These are phyloP conservation scores for Nebria brevicollis DNA, from an alignment of 2,888 invertebrate species.

Conservation along the genomic window DNA sequence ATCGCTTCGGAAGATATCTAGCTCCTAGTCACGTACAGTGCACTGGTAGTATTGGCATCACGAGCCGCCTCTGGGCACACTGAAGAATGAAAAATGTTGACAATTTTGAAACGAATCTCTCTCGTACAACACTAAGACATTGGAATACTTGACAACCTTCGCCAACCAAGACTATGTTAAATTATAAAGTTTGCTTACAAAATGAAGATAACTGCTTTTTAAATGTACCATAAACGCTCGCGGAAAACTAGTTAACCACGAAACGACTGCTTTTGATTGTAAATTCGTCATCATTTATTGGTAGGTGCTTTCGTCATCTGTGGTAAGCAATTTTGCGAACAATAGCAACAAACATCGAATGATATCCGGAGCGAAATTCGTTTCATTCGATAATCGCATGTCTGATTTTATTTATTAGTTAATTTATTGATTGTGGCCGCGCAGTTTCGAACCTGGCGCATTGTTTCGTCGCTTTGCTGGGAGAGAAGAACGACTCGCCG, in stretches of 20 bases:
- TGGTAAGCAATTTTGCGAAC: neutral
- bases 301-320: neutral
- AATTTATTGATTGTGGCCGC: constrained; percentile 38
- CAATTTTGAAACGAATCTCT: constrained; percentile 22
- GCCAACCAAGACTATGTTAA: neutral
- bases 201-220: neutral
- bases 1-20: constrained; percentile 29
- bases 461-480: constrained; percentile 26
- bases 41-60: neutral
- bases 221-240: neutral
- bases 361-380: neutral
- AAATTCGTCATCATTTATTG: constrained; percentile 3
- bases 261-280: neutral
- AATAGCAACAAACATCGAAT: neutral
- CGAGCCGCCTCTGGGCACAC: constrained; percentile 7
- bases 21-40: constrained; percentile 27
- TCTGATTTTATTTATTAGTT: constrained; percentile 41
- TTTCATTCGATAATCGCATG: constrained; percentile 34
- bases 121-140: neutral
- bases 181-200: neutral
- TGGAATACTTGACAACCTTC: neutral
- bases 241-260: neutral
- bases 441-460: constrained; percentile 17
- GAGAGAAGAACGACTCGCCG: constrained; percentile 14
- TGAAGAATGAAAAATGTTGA: constrained; percentile 29